These are phyloP conservation scores for Toxotes lorentzi DNA, from an alignment of 2,797 vertebrate species.

Conservation along the genomic window DNA sequence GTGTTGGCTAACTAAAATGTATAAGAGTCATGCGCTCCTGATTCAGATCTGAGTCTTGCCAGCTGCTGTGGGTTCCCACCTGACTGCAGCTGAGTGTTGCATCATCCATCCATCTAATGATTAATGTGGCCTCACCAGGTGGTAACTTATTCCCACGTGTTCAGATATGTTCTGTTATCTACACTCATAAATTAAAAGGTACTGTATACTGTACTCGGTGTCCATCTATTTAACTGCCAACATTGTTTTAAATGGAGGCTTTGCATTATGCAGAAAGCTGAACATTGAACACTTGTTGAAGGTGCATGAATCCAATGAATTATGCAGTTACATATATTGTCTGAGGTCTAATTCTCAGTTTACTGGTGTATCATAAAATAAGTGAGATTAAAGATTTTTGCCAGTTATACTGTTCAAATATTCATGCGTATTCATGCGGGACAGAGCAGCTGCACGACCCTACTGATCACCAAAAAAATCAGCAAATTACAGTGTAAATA, in stretches of 20 bases:
- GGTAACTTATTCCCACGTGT: constrained; percentile 63
- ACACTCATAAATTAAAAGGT: constrained; percentile 28
- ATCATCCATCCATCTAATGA: constrained; percentile 72
- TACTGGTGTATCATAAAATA: not conserved
- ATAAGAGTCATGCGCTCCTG: constrained; percentile 28
- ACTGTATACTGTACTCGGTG: not conserved
- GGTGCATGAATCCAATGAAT: too few relatives aligned
- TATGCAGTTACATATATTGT: not conserved
- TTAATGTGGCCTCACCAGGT: constrained; percentile 68
- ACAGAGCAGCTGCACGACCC: not conserved
- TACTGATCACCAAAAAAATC: not conserved
- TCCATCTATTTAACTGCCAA: not conserved
- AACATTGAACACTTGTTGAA: not conserved
- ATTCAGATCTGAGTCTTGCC: constrained; percentile 44
- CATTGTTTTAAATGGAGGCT: not conserved
- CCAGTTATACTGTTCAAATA: not conserved
- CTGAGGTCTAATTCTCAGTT: too few relatives aligned
- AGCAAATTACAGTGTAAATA: not conserved
- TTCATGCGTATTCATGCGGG: not conserved
- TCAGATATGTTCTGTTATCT: constrained; percentile 46
- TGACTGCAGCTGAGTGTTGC: constrained; percentile 58
- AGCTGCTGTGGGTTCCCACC: constrained; percentile 70
- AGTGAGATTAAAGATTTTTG: not conserved
- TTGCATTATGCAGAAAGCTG: constrained; percentile 4
- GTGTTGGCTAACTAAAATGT: constrained; percentile 33